A percentile compares a stretch with the other conserved stretches of the same genome.
phyloP scores from a whole-genome alignment of 1,140 invertebrate species.

The Drosophila ananassae region DNA sequence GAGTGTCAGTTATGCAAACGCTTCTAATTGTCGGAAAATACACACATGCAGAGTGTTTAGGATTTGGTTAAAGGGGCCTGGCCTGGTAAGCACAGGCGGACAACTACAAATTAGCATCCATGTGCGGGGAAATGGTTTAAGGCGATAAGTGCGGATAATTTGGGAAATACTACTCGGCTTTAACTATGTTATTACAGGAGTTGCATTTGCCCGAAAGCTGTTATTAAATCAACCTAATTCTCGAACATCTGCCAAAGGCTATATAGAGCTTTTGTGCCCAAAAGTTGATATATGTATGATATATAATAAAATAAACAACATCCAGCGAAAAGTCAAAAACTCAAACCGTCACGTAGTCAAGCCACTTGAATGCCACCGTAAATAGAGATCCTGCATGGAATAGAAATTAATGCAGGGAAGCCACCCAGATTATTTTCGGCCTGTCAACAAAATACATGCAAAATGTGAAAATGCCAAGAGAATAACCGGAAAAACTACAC shows the following conservation, averaged over 20 bases:
- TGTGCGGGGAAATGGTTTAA: constrained; percentile 9
- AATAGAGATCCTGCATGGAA: constrained; percentile 37
- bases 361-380: constrained; percentile 40
- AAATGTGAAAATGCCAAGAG: constrained; percentile 66
- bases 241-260: neutral
- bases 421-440: constrained; percentile 66
- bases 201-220: neutral
- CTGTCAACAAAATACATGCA: constrained; percentile 73
- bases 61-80: neutral
- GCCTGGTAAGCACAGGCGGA: constrained; percentile 10
- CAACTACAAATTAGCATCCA: constrained; percentile 31
- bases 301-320: constrained; percentile 2
- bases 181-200: no score
- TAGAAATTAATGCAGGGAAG: constrained; percentile 53
- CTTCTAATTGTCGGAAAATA: constrained; percentile 28
- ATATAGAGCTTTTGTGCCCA: neutral
- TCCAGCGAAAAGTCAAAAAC: neutral
- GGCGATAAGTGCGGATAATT: constrained; percentile 17
- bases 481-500: constrained; percentile 53
- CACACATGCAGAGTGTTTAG: neutral
- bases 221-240: neutral
- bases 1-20: constrained; percentile 5
- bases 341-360: constrained; percentile 35
- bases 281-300: neutral
- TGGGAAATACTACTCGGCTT: neutral